phyloP scores from a whole-genome alignment of 2,797 vertebrate species.

The Chelmon rostratus region DNA sequence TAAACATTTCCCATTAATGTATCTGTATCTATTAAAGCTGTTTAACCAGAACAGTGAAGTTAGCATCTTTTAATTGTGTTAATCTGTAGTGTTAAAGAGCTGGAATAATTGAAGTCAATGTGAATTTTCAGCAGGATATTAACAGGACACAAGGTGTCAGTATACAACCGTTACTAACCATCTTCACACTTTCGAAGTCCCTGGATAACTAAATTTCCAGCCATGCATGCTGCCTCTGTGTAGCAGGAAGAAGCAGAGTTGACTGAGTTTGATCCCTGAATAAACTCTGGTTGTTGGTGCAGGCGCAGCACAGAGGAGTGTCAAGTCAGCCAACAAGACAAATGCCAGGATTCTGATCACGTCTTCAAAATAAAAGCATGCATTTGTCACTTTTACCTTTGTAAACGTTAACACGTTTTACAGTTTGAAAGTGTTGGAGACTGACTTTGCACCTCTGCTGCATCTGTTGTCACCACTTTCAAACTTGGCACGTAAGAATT shows the following conservation, averaged over 20 bases:
- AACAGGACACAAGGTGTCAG: slow-evolving; percentile 30
- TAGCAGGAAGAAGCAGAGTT: neutral
- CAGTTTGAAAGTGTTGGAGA: too few species aligned
- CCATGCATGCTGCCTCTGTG: neutral
- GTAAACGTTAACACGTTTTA: too few species aligned
- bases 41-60: slow-evolving; percentile 64
- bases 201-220: neutral
- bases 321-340: neutral
- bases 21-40: slow-evolving; percentile 69
- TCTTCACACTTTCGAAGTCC: too few species aligned
- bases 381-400: neutral
- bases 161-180: neutral
- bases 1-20: neutral
- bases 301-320: neutral
- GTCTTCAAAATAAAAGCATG: slow-evolving; percentile 65
- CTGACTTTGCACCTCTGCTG: too few species aligned
- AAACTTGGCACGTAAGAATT: too few species aligned
- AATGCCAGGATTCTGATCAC: accelerated
- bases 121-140: neutral
- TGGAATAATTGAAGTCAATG: neutral
- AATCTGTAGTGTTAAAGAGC: neutral
- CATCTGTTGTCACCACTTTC: too few species aligned
- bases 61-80: neutral
- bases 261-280: slow-evolving; percentile 38
- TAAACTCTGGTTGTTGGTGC: slow-evolving; percentile 31